These are phyloP conservation scores for Haemorhous mexicanus DNA, from an alignment of 2,113 vertebrate genomes.

Conservation along the genomic window DNA sequence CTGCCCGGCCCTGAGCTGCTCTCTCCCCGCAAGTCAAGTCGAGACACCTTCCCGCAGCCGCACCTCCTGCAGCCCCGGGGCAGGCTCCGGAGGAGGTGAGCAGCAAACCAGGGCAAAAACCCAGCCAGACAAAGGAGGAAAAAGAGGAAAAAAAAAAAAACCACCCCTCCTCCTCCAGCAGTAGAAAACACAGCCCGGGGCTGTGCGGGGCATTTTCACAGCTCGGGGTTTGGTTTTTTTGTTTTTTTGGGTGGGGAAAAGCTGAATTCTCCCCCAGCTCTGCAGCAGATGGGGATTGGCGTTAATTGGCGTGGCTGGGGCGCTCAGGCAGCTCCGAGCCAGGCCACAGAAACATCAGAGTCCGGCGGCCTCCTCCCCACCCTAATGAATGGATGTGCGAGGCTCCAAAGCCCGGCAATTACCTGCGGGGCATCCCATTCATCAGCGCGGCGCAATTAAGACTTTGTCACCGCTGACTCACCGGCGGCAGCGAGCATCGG, in stretches of 20 bases:
- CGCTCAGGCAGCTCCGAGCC: not conserved
- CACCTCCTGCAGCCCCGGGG: not conserved
- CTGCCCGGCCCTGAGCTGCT: not conserved
- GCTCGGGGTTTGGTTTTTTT: not conserved
- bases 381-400: not conserved
- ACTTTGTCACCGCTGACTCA: constrained; percentile 39
- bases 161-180: not conserved
- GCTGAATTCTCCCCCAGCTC: not conserved
- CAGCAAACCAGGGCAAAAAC: not conserved
- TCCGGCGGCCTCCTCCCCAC: not conserved
- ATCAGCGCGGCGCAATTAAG: constrained; percentile 18
- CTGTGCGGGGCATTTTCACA: not conserved
- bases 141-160: not conserved
- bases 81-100: not conserved
- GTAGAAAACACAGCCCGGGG: not conserved
- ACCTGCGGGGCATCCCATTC: constrained; percentile 53
- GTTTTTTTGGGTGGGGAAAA: not conserved
- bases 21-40: constrained; percentile 39
- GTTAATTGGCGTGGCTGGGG: not conserved
- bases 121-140: not conserved
- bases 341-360: not conserved
- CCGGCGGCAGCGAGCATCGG: not conserved
- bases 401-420: not conserved
- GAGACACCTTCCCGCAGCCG: constrained; percentile 25
- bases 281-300: not conserved